A percentile compares a stretch with the other conserved stretches of the same genome.
Conservation (phyloP, 2,888 invertebrate species). For the Amphimallon solstitiale region DNA sequence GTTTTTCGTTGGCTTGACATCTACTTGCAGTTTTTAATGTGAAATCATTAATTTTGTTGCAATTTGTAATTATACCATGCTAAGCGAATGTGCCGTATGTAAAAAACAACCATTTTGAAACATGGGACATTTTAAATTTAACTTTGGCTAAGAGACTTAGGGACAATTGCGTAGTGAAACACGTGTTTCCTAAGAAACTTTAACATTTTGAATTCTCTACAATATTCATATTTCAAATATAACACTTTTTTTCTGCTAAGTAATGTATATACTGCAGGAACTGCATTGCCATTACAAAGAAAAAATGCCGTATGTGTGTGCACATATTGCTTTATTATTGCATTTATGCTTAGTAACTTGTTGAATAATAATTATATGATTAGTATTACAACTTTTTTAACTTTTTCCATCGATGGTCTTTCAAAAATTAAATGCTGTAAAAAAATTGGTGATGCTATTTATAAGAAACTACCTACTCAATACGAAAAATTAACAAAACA, state of each 20-base stretch:
- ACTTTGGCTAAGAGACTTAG: too few species aligned
- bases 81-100: too few species aligned
- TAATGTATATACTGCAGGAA: conserved; percentile 5
- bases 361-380: background rate
- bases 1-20: too few species aligned
- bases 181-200: too few species aligned
- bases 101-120: too few species aligned
- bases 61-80: too few species aligned
- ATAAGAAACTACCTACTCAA: background rate
- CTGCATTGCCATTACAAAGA: conserved; percentile 8
- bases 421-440: conserved; percentile 13
- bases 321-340: conserved; percentile 12
- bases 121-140: too few species aligned
- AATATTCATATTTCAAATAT: background rate
- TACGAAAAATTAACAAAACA: conserved; percentile 2
- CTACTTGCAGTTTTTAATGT: too few species aligned
- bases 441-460: conserved; percentile 14
- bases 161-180: too few species aligned
- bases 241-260: background rate
- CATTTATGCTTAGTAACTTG: conserved; percentile 1
- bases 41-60: too few species aligned
- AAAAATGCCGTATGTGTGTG: conserved; percentile 13
- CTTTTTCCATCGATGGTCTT: conserved; percentile 1
- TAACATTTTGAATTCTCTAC: too few species aligned
- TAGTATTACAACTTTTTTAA: background rate